Percentiles rank a stretch among this genome's conserved stretches.
phyloP scores from a whole-genome alignment of 1,140 invertebrate species.

The Teleopsis dalmanni region DNA sequence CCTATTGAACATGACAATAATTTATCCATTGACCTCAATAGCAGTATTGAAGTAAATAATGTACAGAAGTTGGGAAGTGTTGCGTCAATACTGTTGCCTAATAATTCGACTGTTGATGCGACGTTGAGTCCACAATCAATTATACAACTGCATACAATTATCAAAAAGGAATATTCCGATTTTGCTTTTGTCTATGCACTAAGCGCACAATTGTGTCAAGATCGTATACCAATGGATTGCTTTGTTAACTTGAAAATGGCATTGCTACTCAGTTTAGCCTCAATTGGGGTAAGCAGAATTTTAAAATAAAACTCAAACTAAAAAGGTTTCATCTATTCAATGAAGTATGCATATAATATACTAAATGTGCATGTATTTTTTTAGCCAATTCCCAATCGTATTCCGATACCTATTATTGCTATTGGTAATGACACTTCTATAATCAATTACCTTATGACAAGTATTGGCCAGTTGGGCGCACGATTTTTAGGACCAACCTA shows the following conservation, averaged over 20 bases:
- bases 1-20: not conserved
- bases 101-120: not conserved
- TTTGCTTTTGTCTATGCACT: conserved; percentile 33
- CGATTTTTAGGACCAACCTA: conserved; percentile 30
- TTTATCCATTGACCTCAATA: not conserved
- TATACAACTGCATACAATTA: conserved; percentile 19
- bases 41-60: not conserved
- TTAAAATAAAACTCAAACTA: too few species aligned
- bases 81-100: not conserved
- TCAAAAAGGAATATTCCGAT: conserved; percentile 27
- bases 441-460: conserved; percentile 20
- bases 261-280: conserved; percentile 26
- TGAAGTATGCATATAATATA: not conserved
- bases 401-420: conserved; percentile 30
- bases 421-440: conserved; percentile 22
- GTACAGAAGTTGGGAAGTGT: not conserved
- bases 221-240: conserved; percentile 33
- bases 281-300: conserved; percentile 13
- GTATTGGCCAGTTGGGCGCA: conserved; percentile 26
- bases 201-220: conserved; percentile 27
- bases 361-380: not conserved
- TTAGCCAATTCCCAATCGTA: conserved; percentile 17
- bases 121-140: conserved; percentile 8
- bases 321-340: too few species aligned
- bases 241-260: conserved; percentile 34